Conservation (phyloP, 2,797 vertebrate species). For the Lithobates pipiens region DNA sequence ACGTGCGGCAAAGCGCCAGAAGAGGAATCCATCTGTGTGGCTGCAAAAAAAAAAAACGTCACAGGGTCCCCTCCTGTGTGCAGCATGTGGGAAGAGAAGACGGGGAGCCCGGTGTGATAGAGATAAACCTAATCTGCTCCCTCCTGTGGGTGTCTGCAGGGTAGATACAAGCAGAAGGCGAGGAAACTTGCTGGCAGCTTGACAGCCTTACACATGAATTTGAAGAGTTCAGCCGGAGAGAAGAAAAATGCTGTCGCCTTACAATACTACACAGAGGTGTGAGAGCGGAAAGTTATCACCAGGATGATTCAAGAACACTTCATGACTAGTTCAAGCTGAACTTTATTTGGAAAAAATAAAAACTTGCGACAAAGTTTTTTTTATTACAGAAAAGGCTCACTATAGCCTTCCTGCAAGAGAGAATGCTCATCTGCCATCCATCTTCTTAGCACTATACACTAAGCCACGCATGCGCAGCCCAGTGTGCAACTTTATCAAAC, state of each 20-base stretch:
- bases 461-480: too few species aligned
- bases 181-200: constrained; percentile 52
- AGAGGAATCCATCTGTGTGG: constrained; percentile 56
- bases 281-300: neutral
- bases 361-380: too few species aligned
- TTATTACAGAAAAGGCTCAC: too few species aligned
- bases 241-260: neutral
- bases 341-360: too few species aligned
- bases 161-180: constrained; percentile 57
- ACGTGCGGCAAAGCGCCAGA: constrained; percentile 38
- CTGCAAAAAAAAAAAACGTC: constrained; percentile 43
- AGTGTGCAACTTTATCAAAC: too few species aligned
- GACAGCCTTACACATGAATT: constrained; percentile 38
- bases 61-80: constrained; percentile 53
- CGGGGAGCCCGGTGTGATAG: constrained; percentile 53
- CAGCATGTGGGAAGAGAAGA: constrained; percentile 54
- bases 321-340: too few species aligned
- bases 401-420: too few species aligned
- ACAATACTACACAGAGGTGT: neutral
- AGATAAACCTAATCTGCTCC: constrained; percentile 61
- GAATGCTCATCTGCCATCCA: too few species aligned
- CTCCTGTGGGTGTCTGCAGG: constrained; percentile 59
- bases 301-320: neutral
- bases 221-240: constrained; percentile 29
- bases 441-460: too few species aligned